These are phyloP conservation scores for Eleginops maclovinus DNA, from an alignment of 2,113 vertebrate genomes.

Conservation along the genomic window DNA sequence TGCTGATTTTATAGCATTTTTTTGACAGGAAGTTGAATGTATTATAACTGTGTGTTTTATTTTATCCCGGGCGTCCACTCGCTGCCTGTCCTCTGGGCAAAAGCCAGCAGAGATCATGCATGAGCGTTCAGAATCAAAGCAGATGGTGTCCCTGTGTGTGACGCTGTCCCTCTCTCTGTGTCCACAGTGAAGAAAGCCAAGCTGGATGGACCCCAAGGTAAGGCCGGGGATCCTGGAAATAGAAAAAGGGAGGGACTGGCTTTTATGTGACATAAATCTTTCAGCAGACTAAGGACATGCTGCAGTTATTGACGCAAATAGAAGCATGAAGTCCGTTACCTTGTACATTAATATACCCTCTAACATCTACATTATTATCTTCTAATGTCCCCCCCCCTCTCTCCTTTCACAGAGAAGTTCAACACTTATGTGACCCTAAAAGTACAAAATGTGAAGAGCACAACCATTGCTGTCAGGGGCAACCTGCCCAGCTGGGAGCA, in stretches of 20 bases:
- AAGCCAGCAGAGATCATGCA: conserved; percentile 32
- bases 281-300: conserved; percentile 36
- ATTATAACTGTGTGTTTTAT: conserved; percentile 5
- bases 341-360: neutral
- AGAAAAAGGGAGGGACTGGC: conserved; percentile 28
- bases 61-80: neutral
- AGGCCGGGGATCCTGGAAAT: conserved; percentile 71
- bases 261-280: conserved; percentile 34
- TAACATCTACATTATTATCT: conserved; percentile 1
- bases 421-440: conserved; percentile 99
- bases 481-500: conserved; percentile 97
- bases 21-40: conserved; percentile 3
- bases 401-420: conserved; percentile 90
- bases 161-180: conserved; percentile 79
- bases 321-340: conserved; percentile 12
- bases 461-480: conserved; percentile 94
- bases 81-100: conserved; percentile 1
- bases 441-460: conserved; percentile 99
- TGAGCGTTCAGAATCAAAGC: conserved; percentile 43
- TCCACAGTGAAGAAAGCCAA: conserved; percentile 97
- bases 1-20: neutral
- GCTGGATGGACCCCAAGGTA: conserved; percentile 96
- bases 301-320: conserved; percentile 23
- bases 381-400: too few species aligned
- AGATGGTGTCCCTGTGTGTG: conserved; percentile 77